Conservation (phyloP, 2,797 vertebrate species). For the Mallotus villosus region DNA sequence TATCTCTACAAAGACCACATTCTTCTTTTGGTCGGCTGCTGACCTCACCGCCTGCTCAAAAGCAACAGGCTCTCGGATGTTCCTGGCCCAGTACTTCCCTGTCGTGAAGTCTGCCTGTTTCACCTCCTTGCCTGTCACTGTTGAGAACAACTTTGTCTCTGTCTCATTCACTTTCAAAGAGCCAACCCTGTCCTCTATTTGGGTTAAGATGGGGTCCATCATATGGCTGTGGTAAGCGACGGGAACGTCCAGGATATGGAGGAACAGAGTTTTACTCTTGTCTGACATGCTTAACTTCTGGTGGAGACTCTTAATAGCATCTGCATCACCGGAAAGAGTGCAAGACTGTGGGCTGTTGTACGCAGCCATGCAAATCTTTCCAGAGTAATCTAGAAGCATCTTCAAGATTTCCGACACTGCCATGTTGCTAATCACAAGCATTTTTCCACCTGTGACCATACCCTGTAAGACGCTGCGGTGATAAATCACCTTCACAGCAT, state of each 20-base stretch:
- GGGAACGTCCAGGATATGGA: conserved; percentile 77
- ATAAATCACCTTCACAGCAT: conserved; percentile 83
- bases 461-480: conserved; percentile 79
- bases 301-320: conserved; percentile 66
- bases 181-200: conserved; percentile 67
- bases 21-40: conserved; percentile 66
- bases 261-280: conserved; percentile 74
- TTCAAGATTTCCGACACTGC: conserved; percentile 72
- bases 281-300: conserved; percentile 62
- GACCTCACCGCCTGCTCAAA: conserved; percentile 75
- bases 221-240: conserved; percentile 85
- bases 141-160: conserved; percentile 78
- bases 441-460: conserved; percentile 77
- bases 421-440: conserved; percentile 85
- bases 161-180: conserved; percentile 62
- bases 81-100: conserved; percentile 81
- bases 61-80: conserved; percentile 78
- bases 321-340: conserved; percentile 82
- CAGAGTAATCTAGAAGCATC: conserved; percentile 59
- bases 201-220: conserved; percentile 80
- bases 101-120: conserved; percentile 73
- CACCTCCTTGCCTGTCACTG: conserved; percentile 74
- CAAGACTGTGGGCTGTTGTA: conserved; percentile 84
- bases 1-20: conserved; percentile 81
- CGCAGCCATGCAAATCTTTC: conserved; percentile 78